Base-by-base conservation (phyloP, 1,140 invertebrate genomes). In the Zaprionus ornatus region DNA sequence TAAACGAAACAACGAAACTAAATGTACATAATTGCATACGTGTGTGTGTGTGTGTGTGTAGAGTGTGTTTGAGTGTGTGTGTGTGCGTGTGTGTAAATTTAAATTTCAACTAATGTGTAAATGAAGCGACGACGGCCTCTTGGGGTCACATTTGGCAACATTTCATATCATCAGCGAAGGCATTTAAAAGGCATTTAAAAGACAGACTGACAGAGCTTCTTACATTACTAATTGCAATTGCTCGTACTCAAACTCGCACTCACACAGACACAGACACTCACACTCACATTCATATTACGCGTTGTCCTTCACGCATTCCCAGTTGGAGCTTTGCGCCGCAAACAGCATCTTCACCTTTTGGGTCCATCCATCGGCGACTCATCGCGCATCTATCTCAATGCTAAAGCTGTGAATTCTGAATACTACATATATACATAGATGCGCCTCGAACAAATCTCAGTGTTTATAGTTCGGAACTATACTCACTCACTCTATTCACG, bases 21-120 rank as follows among this genome's bases (percentile, higher is more conserved):
- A 48, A 71, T 76, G 55, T 63, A 74, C 71, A 78, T 57, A 68
- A 76, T 61, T 74, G 68, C 68, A 77, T n/a, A 42, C 21, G 69
- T 13, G 48, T 35, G 57, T 29, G 42, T 64, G 45, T 59, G 55
- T 60, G 40, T 48, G 65, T 69, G 25, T 10, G 7, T 25, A n/a
- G n/a, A n/a, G 57, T 10, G 35, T 19, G 27, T 25, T 25, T 32
- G 40, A 71, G 29, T 32, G 56, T 27, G 40, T 60, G 27, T 42
- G 35, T 52, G 32, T 45, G 65, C 66, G 37, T 23, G 13, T 25
- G 65, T 12, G 27, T 32, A 70, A 74, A 85, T 88, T 79, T 90
- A 82, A 90, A 86, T 90, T 77, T 90, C 82, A 90, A 82, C 85
- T 90, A 90, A 90, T 90, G 85, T 90, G 85, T 82, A 90, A 90